A percentile compares a stretch with the other conserved stretches of the same genome.
Conservation (phyloP, 2,888 invertebrate genomes). For the Atrina japonica region DNA sequence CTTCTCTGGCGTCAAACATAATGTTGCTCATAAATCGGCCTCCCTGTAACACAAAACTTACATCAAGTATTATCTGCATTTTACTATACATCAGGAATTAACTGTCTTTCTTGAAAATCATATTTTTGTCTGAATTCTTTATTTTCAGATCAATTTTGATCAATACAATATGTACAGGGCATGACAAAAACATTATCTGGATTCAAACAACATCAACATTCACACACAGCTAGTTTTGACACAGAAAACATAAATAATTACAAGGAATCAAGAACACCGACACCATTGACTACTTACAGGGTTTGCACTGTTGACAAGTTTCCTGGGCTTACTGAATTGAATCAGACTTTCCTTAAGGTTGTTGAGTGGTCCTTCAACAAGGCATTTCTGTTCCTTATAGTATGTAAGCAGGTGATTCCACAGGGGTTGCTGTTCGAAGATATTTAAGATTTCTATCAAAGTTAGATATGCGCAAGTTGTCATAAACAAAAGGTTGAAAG, state of each 20-base stretch:
- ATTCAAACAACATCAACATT: too few relatives aligned
- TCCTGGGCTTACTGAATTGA: conserved; percentile 98
- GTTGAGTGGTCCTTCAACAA: conserved; percentile 98
- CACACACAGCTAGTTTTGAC: too few relatives aligned
- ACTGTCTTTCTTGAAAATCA: conserved; percentile 1
- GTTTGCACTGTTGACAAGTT: conserved; percentile 95
- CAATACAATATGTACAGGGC: too few relatives aligned
- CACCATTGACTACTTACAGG: conserved; percentile 84
- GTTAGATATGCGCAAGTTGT: too few relatives aligned
- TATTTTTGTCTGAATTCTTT: neutral
- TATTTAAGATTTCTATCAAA: too few relatives aligned
- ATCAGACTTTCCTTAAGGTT: conserved; percentile 98
- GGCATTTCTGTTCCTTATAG: conserved; percentile 97
- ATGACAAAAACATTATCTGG: too few relatives aligned
- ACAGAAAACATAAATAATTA: too few relatives aligned
- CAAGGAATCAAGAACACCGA: too few relatives aligned
- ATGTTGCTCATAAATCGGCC: conserved; percentile 98
- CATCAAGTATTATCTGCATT: neutral
- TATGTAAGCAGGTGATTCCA: conserved; percentile 99
- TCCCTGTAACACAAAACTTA: conserved; percentile 77
- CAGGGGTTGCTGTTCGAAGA: conserved; percentile 88
- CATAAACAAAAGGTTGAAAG: too few relatives aligned
- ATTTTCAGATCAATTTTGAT: too few relatives aligned
- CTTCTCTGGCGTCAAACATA: conserved; percentile 98
- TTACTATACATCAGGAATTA: neutral